Base-by-base conservation (phyloP, 2,888 invertebrate genomes). In the Ormyrus labotus region DNA sequence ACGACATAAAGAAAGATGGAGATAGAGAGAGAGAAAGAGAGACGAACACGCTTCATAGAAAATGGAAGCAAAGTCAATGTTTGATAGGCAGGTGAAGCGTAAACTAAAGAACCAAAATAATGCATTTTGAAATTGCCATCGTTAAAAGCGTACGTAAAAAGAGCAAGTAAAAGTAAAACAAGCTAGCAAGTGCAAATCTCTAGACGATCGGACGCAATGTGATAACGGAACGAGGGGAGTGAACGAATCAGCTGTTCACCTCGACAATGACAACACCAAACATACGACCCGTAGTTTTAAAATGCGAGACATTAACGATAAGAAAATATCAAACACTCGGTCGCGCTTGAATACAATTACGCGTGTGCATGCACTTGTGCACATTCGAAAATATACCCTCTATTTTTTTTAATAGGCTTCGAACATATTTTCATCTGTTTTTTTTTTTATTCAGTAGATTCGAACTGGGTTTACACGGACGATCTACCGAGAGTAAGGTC, bases 181-280 rank as follows among this genome's bases (percentile, higher is more conserved):
- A 19, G 19, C 19, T 19, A 19, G 19, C 19, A 19, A 19, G 19
- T 19, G 19, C 19, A 19, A 19, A 19, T 19, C 19, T 19, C 19
- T 19, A 19, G 19, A 19, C 19, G 19, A 19, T 19, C 19, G 19
- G 19, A 19, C 19, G 19, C 2, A 19, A 19, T 2, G 19, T 19
- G 19, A 19, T 19, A 19, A 19, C 6, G 51, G 34, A 53, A 47
- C 48, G 74, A 58, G 45, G n/a, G 51, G 55, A 50, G 61, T 45
- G 68, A 58, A 63, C 64, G 69, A 70, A 80, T 80, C 79, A 80
- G 79, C 79, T 80, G 79, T 80, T 80, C 73, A 64, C 65, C 68
- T 74, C 58, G 64, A 50, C 68, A 73, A 70, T 73, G 79, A 74
- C 73, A 80, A 74, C 79, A 74, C 64, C 48, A 57, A 80, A 67